Conservation (phyloP, 2,113 vertebrate species). For the Alligator mississippiensis region DNA sequence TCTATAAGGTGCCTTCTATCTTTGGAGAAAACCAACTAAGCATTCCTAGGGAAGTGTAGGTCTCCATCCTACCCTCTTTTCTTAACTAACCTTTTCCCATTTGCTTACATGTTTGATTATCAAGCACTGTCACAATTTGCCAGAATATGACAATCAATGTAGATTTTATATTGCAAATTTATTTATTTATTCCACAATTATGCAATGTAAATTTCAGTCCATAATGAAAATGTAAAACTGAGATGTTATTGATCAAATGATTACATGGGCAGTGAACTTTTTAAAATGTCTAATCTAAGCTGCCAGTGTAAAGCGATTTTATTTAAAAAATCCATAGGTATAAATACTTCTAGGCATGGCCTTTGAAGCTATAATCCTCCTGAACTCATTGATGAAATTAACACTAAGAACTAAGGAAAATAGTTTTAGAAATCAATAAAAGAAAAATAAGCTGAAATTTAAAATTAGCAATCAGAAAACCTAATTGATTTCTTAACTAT, state of each 20-base stretch:
- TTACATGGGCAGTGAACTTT: background rate
- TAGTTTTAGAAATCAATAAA: constrained; percentile 24
- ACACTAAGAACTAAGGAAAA: constrained; percentile 5
- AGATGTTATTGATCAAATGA: background rate
- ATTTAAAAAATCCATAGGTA: background rate
- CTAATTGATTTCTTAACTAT: constrained; percentile 4
- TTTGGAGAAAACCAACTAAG: background rate
- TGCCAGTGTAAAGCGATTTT: background rate
- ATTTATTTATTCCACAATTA: constrained; percentile 7
- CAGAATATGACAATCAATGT: background rate
- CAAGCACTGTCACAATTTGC: background rate
- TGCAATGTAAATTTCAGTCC: constrained; percentile 9
- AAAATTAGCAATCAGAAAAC: background rate
- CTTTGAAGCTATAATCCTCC: constrained; percentile 17
- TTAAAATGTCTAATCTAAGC: background rate
- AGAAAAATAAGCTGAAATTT: constrained; percentile 19
- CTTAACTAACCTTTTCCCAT: background rate
- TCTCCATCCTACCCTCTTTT: background rate
- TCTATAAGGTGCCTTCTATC: background rate
- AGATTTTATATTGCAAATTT: background rate
- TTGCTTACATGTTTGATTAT: background rate
- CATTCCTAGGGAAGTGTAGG: background rate
- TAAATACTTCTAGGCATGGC: background rate
- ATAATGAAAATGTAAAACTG: constrained; percentile 8
- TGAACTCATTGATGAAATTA: background rate